Conservation (phyloP, 2,113 vertebrate genomes). For the Willisornis vidua region DNA sequence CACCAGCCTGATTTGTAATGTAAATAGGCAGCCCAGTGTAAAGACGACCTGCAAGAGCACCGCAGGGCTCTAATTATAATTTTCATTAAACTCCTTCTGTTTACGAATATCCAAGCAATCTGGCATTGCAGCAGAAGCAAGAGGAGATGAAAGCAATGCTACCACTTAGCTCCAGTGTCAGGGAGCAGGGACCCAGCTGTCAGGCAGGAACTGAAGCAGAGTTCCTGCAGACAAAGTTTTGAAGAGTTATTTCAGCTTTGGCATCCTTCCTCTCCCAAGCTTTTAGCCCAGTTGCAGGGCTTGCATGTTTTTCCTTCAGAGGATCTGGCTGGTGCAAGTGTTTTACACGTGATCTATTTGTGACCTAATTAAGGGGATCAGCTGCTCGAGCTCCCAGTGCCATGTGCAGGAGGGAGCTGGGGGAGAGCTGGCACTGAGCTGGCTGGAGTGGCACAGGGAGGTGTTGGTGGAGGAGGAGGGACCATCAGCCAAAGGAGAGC, state of each 20-base stretch:
- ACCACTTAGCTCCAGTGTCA: not conserved
- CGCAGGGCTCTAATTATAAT: conserved; percentile 71
- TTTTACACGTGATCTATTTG: not conserved
- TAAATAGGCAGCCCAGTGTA: conserved; percentile 59
- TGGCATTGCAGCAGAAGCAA: conserved; percentile 54
- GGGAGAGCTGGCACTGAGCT: not conserved
- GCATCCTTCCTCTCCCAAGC: not conserved
- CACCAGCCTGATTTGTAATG: conserved; percentile 69
- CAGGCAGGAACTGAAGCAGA: not conserved
- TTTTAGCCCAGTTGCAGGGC: not conserved
- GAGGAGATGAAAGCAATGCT: conserved; percentile 56
- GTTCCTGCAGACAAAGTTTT: not conserved
- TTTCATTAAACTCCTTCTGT: conserved; percentile 76
- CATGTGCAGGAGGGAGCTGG: not conserved
- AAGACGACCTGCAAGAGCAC: conserved; percentile 61
- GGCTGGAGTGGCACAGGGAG: not conserved
- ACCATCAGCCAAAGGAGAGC: not conserved
- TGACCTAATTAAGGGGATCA: conserved; percentile 67
- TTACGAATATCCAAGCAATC: conserved; percentile 63
- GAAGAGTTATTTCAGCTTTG: not conserved
- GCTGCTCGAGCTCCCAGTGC: not conserved
- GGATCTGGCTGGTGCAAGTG: not conserved
- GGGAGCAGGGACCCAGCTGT: conserved; percentile 29
- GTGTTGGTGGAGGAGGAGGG: not conserved
- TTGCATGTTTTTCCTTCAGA: not conserved